A percentile compares a stretch with the other conserved stretches of the same genome.
These are phyloP conservation scores for Papilio gigon DNA, from an alignment of 2,888 invertebrate genomes.

Conservation along the genomic window DNA sequence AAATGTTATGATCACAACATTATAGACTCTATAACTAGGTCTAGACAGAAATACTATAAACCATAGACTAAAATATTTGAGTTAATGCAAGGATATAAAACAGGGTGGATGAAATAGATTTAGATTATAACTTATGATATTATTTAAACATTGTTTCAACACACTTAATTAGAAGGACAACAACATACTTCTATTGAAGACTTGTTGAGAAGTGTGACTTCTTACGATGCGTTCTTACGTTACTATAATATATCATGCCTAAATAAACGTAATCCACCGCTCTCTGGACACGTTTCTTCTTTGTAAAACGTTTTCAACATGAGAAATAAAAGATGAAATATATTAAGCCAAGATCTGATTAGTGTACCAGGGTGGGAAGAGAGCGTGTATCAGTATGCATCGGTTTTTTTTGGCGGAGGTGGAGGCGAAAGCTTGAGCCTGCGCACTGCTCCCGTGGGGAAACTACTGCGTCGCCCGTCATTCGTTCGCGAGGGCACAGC, in stretches of 20 bases:
- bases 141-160: background rate
- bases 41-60: background rate
- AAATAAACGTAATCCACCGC: background rate
- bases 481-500: conserved; percentile 73
- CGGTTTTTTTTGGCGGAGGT: conserved; percentile 43
- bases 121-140: too few relatives aligned
- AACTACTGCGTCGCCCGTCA: conserved; percentile 71
- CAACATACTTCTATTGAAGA: background rate
- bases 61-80: background rate
- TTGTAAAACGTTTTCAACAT: background rate
- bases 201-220: too few relatives aligned
- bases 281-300: background rate
- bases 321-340: background rate
- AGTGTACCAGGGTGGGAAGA: conserved; percentile 63
- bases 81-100: too few relatives aligned
- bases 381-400: conserved; percentile 46
- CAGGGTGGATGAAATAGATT: too few relatives aligned
- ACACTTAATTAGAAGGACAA: too few relatives aligned
- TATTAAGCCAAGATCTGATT: conserved; percentile 54
- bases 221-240: too few relatives aligned
- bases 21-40: background rate
- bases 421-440: conserved; percentile 54
- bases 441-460: conserved; percentile 66
- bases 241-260: background rate
- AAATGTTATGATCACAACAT: background rate